Base-by-base conservation (phyloP, 2,113 vertebrate genomes). In the Strigops habroptila region DNA sequence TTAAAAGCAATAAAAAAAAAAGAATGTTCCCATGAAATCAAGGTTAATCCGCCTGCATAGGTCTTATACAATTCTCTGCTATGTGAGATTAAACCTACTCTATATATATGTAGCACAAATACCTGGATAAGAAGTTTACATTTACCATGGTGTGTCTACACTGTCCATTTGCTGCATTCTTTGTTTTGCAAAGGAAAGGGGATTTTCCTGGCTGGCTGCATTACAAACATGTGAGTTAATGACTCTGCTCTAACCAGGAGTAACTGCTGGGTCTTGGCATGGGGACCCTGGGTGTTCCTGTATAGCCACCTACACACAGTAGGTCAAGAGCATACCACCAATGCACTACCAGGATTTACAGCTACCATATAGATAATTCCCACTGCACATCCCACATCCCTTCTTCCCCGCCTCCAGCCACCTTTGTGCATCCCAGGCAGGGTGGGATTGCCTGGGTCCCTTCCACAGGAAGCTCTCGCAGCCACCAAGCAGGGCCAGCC, bases 1-100 rank as follows among this genome's bases (percentile, higher is more conserved):
- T 95, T 96, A 89, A 95, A 93, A 97, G 95, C 92, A 96, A 91
- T 82, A 94, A 60, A 88, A 95, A 88, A 95, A 90, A 81, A 85
- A 62, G 57, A 70, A 21, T 30, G 49, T 57, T 96, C 86, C 86
- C 75, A 70, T 86, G 93, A 92, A 94, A 96, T 95, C 83, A 87
- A 87, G 53, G 77, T 70, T 95, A 97, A 97, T 97, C 94, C 53
- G 93, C 63, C 86, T 11, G 33, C 62, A 39, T 6, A 49, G 80
- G 78, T 73, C 41, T 95, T 75, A 81, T 17, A 86, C 14, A 82
- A 71, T 71, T 84, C 52, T 55, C 41, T 23, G 65, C 15, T 85
- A 41, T 3, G 52, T 49, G 65, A 73, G 88, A 91, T 95, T 87
- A 85, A 92, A 57, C 28, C 35, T 43, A 43, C 46, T 53, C 53